Base-by-base conservation (phyloP, 2,113 vertebrate species). In the Blennius ocellaris region DNA sequence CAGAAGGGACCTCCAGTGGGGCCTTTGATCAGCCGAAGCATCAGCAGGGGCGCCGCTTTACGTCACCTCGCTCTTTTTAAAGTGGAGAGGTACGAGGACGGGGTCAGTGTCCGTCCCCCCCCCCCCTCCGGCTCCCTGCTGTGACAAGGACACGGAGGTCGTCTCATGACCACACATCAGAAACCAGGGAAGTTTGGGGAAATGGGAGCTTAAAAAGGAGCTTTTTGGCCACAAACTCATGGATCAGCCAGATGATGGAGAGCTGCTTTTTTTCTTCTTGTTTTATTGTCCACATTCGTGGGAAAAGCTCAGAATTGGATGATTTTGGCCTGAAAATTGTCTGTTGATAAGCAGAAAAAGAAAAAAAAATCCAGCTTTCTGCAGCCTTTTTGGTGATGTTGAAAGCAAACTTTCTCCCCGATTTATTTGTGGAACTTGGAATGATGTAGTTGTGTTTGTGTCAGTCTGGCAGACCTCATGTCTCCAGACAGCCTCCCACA, bases 401-500 rank as follows among this genome's bases (percentile, higher is more conserved):
- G 45, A 53, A 64, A 63, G 44, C 1, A 67, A 70, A 80, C 78
- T 54, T 55, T 77, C 38, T 41, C 49, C 51, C 54, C 49, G 1
- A 44, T 77, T 67, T 80, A 56, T 84, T 78, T 78, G 67, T 58
- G 73, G 39, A 54, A 40, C 41, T 62, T 54, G 57, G 72, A 74
- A 44, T 69, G 66, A 76, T 76, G 69, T 57, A 56, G 69, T 58
- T 58, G 65, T 84, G 84, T 89, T 78, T 85, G 72, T 88, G 73
- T 73, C 54, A 16, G 53, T 72, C 54, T 69, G 74, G 73, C 56
- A 84, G 83, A 90, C 87, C 80, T 51, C 30, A 39, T 53, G 80
- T 89, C 85, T 85, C 82, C 82, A 83, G 59, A 73, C 79, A 40
- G 74, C 17, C 70, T 50, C 62, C 80, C 73, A 60, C n/a, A 78